Base-by-base conservation (phyloP, 2,888 invertebrate species). In the Aspidiotus destructor region DNA sequence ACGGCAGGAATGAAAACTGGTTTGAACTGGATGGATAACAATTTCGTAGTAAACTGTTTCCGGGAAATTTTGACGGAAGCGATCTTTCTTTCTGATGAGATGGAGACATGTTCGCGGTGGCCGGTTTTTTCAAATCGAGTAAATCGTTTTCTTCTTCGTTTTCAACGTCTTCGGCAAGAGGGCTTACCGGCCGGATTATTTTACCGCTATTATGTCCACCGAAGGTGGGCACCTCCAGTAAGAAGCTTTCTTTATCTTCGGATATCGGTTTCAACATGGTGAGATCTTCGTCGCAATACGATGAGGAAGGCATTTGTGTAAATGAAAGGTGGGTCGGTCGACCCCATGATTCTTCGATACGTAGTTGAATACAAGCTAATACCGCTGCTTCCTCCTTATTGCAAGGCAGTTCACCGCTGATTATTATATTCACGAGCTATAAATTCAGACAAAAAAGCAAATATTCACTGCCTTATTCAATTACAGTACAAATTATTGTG, bases 301-400 rank as follows among this genome's bases (percentile, higher is more conserved):
- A 63, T 70, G 69, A 62, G 8, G 54, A 28, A 10, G 69, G 62
- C 69, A 69, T 62, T 8, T 60, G 68, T 8, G 54, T 60, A 11
- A 52, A 41, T 3, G 60, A 41, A 10, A 41, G 40, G 28, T 7
- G 58, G 17, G 62, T 58, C 41, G 75, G 75, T 57, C 75, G 73
- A 6, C 79, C 78, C 79, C 79, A 80, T 75, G 80, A 81, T 73
- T 82, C 81, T 73, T 84, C 83, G 16, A 85, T 80, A 68, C 83
- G 80, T 15, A 84, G 78, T 75, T 85, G 84, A 68, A 85, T 83
- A 55, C 83, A 82, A 8, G 85, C 85, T 70, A 85, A 76, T 9
- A 81, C 79, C 1, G 84, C 83, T 0, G 84, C 84, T 73, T 85
- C 84, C 72, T 84, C 84, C 73, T 82, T 82, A 69, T 81, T 80